Conservation (phyloP, 2,888 invertebrate species). For the Poecilus cupreus region DNA sequence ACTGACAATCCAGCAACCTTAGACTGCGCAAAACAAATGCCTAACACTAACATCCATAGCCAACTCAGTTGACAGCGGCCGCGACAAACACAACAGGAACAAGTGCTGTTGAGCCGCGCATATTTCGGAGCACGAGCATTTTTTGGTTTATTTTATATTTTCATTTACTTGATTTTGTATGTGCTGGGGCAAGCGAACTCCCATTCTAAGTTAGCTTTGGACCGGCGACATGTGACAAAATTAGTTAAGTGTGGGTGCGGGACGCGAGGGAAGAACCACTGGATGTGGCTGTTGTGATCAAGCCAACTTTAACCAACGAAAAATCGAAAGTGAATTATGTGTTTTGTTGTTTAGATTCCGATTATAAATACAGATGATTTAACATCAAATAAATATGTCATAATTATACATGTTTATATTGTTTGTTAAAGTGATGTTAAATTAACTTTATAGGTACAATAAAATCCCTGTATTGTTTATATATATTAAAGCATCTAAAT, state of each 20-base stretch:
- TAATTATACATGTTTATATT: too few relatives aligned
- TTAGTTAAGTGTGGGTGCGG: constrained; percentile 11
- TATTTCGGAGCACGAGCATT: constrained; percentile 24
- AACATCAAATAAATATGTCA: too few relatives aligned
- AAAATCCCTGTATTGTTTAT: too few relatives aligned
- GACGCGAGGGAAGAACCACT: not conserved
- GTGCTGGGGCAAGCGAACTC: constrained; percentile 3
- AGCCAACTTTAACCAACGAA: constrained; percentile 7
- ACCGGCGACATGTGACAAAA: constrained; percentile 11
- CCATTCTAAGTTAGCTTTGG: constrained; percentile 20
- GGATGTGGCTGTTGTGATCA: constrained; percentile 14
- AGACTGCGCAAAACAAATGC: constrained; percentile 29
- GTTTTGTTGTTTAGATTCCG: not conserved
- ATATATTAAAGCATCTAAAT: too few relatives aligned
- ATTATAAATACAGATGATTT: too few relatives aligned
- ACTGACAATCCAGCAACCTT: not conserved
- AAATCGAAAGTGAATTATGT: constrained; percentile 27
- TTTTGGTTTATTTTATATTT: constrained; percentile 24
- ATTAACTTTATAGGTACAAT: too few relatives aligned
- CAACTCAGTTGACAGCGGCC: constrained; percentile 27
- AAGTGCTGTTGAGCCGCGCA: constrained; percentile 7
- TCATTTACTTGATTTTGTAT: constrained; percentile 41
- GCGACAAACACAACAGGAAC: constrained; percentile 14
- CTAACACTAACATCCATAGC: constrained; percentile 12
- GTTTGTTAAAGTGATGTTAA: too few relatives aligned